phyloP scores from a whole-genome alignment of 2,888 invertebrate genomes.

The Agriopis marginaria region DNA sequence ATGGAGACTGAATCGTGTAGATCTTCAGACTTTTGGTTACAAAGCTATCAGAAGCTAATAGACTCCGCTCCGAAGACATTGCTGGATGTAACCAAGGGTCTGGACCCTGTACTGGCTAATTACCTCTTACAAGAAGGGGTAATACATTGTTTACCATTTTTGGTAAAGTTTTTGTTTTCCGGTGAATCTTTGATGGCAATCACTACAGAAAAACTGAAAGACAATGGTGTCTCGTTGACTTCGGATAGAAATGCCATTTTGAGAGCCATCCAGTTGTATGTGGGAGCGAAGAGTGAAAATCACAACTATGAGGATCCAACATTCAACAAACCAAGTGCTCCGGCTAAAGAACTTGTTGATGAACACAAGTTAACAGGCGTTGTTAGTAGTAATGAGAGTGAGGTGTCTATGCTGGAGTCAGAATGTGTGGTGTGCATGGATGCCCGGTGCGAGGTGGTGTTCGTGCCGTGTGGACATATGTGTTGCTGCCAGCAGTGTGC shows the following conservation, averaged over 20 bases:
- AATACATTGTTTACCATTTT: conserved; percentile 91
- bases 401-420: conserved; percentile 69
- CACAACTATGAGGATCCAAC: conserved; percentile 53
- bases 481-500: conserved; percentile 93
- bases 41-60: conserved; percentile 93
- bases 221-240: conserved; percentile 85
- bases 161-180: conserved; percentile 87
- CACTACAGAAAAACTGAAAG: conserved; percentile 83
- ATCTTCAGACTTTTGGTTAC: conserved; percentile 89
- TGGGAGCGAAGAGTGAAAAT: conserved; percentile 70
- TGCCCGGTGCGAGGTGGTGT: conserved; percentile 89
- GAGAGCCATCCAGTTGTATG: conserved; percentile 87
- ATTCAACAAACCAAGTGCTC: conserved; percentile 61
- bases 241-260: conserved; percentile 88
- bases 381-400: conserved; percentile 62
- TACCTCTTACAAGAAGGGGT: conserved; percentile 90
- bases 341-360: conserved; percentile 50
- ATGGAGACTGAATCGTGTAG: conserved; percentile 88
- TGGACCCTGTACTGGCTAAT: conserved; percentile 90
- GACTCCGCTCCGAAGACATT: conserved; percentile 91
- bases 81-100: conserved; percentile 85
- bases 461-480: conserved; percentile 95
- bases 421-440: conserved; percentile 96
- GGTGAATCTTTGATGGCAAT: conserved; percentile 83
- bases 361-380: conserved; percentile 69